These are phyloP conservation scores for Luscinia megarhynchos DNA, from an alignment of 2,797 vertebrate genomes.

Conservation along the genomic window DNA sequence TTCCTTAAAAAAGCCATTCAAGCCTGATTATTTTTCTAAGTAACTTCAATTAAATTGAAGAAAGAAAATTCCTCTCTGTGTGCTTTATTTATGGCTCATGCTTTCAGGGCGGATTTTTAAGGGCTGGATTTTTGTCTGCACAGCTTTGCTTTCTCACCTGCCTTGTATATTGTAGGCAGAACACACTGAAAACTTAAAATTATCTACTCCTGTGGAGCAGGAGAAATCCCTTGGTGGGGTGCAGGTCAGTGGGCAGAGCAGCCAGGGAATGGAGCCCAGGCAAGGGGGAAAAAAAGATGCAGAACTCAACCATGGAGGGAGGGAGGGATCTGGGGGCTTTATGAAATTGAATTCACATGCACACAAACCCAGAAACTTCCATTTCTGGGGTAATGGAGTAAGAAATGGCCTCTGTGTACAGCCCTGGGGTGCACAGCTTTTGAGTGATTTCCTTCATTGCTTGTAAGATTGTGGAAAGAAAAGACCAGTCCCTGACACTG, in stretches of 20 bases:
- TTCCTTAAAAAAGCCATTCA: conserved; percentile 81
- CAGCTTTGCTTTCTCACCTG: not conserved
- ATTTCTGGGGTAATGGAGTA: not conserved
- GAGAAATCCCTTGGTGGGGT: not conserved
- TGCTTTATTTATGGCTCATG: conserved; percentile 64
- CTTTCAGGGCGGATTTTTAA: not conserved
- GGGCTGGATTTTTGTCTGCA: not conserved
- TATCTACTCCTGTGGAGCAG: not conserved
- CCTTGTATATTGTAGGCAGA: not conserved
- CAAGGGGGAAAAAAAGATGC: not conserved
- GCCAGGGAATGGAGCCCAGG: rapidly evolving
- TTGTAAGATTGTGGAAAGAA: not conserved
- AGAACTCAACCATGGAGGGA: rapidly evolving
- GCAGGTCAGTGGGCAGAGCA: not conserved
- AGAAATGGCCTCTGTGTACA: not conserved
- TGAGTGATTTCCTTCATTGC: not conserved
- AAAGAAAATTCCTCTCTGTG: conserved; percentile 63
- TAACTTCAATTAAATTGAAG: conserved; percentile 85
- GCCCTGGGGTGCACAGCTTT: not conserved
- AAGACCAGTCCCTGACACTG: not conserved
- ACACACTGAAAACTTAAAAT: not conserved
- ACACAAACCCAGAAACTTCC: not conserved
- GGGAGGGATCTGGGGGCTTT: not conserved
- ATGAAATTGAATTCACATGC: not conserved
- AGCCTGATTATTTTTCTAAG: conserved; percentile 86